Evolutionary conservation across 1,140 invertebrate species (phyloP).

Genomic region (Drosophila triauraria): DNA sequence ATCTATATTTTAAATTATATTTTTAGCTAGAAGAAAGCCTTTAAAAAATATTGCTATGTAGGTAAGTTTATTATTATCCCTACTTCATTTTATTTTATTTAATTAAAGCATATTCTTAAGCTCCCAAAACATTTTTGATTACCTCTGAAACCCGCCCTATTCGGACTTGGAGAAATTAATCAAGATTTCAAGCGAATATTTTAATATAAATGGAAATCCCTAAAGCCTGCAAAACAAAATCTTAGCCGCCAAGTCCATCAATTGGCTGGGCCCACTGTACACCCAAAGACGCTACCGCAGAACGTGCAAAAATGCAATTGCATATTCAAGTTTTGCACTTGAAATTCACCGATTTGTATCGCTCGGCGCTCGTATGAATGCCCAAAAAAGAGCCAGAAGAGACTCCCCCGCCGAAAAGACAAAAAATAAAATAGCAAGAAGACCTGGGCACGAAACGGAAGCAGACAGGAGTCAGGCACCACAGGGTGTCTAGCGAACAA

Average conservation of each 20-base stretch:
- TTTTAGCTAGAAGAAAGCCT: too few relatives aligned
- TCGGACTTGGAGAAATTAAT: conserved; percentile 46
- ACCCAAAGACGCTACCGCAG: conserved; percentile 17
- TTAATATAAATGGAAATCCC: conserved; percentile 65
- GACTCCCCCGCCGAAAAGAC: conserved; percentile 4
- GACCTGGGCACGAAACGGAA: conserved; percentile 61
- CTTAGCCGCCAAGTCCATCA: conserved; percentile 17
- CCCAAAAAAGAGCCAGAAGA: conserved; percentile 31
- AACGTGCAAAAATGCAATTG: conserved; percentile 73
- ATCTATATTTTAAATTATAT: too few relatives aligned
- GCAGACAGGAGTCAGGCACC: conserved; percentile 60
- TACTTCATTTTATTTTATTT: too few relatives aligned
- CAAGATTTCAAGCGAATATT: conserved; percentile 25
- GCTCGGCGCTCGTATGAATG: conserved; percentile 69
- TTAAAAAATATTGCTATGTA: too few relatives aligned
- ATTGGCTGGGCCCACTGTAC: conserved; percentile 34
- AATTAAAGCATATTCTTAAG: neutral
- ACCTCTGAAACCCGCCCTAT: neutral
- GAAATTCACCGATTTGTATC: conserved; percentile 82
- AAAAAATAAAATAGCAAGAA: conserved; percentile 1
- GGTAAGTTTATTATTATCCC: too few relatives aligned
- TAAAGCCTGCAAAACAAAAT: neutral
- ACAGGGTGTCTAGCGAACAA: conserved; percentile 76
- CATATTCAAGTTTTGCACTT: conserved; percentile 82
- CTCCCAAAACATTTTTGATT: neutral